Percentiles rank a stretch among this genome's conserved stretches.
Conservation (phyloP, 2,797 vertebrate genomes). For the Lacerta agilis region DNA sequence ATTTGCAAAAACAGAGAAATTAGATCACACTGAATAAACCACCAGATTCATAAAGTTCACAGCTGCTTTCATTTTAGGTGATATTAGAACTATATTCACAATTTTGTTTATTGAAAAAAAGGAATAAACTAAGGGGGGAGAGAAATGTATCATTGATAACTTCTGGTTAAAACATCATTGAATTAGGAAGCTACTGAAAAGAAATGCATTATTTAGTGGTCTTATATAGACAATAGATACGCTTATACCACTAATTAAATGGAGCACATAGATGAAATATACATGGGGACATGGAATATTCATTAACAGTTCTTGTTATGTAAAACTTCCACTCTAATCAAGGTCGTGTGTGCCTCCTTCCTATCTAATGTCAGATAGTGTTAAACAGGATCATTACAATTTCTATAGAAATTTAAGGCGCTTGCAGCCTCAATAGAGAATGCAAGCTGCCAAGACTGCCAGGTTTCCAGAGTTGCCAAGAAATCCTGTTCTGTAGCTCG, state of each 20-base stretch:
- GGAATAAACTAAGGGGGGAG: too few relatives aligned
- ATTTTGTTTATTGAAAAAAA: background rate
- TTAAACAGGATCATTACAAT: slow-evolving; percentile 32
- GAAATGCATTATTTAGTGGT: slow-evolving; percentile 7
- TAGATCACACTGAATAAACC: background rate
- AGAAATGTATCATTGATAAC: background rate
- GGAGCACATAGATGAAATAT: background rate
- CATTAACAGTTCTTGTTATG: slow-evolving; percentile 11
- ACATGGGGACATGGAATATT: background rate
- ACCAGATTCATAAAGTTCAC: background rate
- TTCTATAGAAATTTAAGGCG: slow-evolving; percentile 37
- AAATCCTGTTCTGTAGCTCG: background rate
- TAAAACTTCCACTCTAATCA: background rate
- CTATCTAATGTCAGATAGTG: slow-evolving; percentile 10
- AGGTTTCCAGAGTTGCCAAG: slow-evolving; percentile 8
- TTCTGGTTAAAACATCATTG: background rate
- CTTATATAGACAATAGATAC: background rate
- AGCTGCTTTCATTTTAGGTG: background rate
- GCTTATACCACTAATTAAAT: background rate
- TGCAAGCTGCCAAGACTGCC: background rate
- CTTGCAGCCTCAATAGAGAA: slow-evolving; percentile 8
- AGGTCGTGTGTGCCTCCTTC: slow-evolving; percentile 25
- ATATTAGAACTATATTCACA: background rate
- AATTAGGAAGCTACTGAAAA: background rate
- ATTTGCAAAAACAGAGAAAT: background rate